Base-by-base conservation (phyloP, 2,888 invertebrate species). In the Leptinotarsa tumamoca region DNA sequence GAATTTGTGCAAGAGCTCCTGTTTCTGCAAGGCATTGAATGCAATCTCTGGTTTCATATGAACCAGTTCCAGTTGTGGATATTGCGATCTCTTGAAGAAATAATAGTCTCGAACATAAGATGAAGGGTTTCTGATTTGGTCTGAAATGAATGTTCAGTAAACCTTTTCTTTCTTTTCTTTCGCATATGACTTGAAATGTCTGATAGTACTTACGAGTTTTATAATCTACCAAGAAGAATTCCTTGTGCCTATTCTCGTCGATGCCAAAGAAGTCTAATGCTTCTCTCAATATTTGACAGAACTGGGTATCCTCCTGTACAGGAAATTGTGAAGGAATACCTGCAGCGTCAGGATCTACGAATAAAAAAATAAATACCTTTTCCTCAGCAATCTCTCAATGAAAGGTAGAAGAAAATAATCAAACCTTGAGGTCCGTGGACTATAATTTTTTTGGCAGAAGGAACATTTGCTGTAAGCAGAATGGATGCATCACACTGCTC, bases 401-500 rank as follows among this genome's bases (percentile, higher is more conserved):
- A 66, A n/a, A 23, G n/a, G 15, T 51, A 10, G 3, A 10, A 43
- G 43, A n/a, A 43, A 72, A 63, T 21, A 51, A 58, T 51, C n/a
- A 76, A 87, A 91, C 94, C 87, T 89, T 94, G 93, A 70, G 96
- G 96, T 1, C 98, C 98, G 88, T 99, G 98, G 2, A 99, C 98
- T 74, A 99, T 95, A 80, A 99, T 98, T 89, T 99, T 99, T 89
- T 99, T 99, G 0, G 99, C 98, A 1, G 98, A 98, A 0, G 99
- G 99, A 18, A 99, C 98, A 89, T 99, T 99, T 4, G 99, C 99
- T 0, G 99, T 99, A 1, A 99, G 91, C 79, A 99, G 90, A 84
- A 99, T 95, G 0, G 98, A 98, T 0, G 99, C 98, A 89, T 99
- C 99, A 86, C 99, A 99, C 87, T 99, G 99, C 87, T 99, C 99